Base-by-base conservation (phyloP, 2,797 vertebrate genomes). In the Cyclopterus lumpus region DNA sequence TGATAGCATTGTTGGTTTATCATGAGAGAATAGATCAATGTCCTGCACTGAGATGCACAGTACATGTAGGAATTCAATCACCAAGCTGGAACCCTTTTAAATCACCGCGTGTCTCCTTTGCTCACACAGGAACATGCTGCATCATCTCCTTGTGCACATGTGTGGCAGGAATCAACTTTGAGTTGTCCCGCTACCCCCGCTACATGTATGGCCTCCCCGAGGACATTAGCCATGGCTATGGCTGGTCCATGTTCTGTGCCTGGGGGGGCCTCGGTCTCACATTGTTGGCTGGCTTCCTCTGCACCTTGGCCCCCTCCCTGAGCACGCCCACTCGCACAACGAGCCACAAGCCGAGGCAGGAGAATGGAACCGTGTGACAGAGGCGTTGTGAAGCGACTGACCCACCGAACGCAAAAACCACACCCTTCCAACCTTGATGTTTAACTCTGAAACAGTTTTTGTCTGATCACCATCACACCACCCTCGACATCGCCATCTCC, bases 171-270 rank as follows among this genome's bases (percentile, higher is more conserved):
- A 98, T 98, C 88, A 98, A 98, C 93, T 97, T 98, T 57, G 97
- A 98, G 93, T 81, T 98, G 22, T 97, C 97, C 12, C 96, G 97
- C 87, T 97, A 96, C 75, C 97, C 97, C 5, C 97, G 97, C 89
- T 95, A 96, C 67, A 95, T 98, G 92, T 97, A 97, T 10, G 96
- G 96, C 89, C 95, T 98, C 80, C 97, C 97, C 0, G 97, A 97
- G 92, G 97, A 97, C 94, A 97, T 98, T 95, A 97, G 97, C 92
- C 97, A 98, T 83, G 97, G 97, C 91, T 98, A 98, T 88, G 97
- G 97, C 92, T 98, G 97, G 97, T 98, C 97, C 93, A 98, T 98
- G 97, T 98, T 98, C 91, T 98, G 97, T 93, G 97, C 97, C 90
- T 98, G 97, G 97, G 97, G 97, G 0, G 97, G 97, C 58, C 93